Evolutionary conservation across 2,797 vertebrate species (phyloP), one percentile per base, ranked within the genome.

Genomic region (Acanthopagrus latus): DNA sequence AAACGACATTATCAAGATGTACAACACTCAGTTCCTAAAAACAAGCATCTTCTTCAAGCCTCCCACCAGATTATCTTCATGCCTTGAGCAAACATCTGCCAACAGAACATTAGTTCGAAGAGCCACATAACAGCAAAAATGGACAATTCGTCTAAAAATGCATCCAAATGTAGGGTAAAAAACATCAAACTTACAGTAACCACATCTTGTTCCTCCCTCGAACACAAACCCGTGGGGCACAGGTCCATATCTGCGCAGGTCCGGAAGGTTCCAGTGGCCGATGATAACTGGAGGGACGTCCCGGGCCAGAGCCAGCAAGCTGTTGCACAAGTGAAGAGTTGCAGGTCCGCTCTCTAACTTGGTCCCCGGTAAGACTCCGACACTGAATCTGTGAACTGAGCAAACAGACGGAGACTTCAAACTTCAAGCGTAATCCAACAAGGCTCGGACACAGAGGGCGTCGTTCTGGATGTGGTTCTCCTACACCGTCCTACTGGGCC

Each of bases 121-220:
- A 59, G 43, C 52, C 23, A 46, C 9, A 78, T n/a, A 16, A 58
- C 2, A 57, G n/a, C 33, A 47, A 46, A 33, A 66, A 71, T 4
- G 29, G 38, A 14, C 17, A 17, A 21, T 71, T 74, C 7, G 20
- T n/a, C 43, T 29, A n/a, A 41, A 27, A 69, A 56, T 25, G 18
- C 12, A 55, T 46, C 3, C 7, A 59, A 51, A 68, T 9, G 38
- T 11, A 51, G 51, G n/a, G 59, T 27, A 23, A 59, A 59, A 27
- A 62, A 21, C n/a, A 59, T 20, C 95, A 91, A 46, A 93, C 98
- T 99, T 93, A 99, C 98, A 99, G 94, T 96, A 98, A 71, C 98
- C 98, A 48, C 98, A 99, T 87, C 98, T 95, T 20, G 98, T 98
- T 66, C 98, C 98, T 54, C 98, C 98, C 94, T 99, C 98, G 21